Base-by-base conservation (phyloP, 92 coral and sea anemone species). In the Siderastrea radians region DNA sequence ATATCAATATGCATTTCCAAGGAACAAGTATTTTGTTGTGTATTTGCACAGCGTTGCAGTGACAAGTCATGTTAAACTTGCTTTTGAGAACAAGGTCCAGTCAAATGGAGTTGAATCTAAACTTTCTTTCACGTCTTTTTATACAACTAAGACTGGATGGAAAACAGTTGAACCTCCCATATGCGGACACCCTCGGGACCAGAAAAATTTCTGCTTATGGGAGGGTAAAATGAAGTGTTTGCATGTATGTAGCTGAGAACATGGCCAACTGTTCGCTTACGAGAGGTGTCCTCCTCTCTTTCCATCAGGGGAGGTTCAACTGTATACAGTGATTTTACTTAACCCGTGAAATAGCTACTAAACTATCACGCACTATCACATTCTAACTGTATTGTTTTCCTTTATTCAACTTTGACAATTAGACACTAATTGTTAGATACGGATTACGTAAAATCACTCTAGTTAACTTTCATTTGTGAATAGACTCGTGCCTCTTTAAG, bases 401-500 rank as follows among this genome's bases (percentile, higher is more conserved):
- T 26, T 26, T 26, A 46, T 10, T 8, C 75, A 71, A 14, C 54
- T 46, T 8, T 26, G 74, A 38, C 74, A 68, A 6, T 1, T 5
- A 5, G 43, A 47, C 48, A 68, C 48, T 38, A 38, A 7, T 26
- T 26, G 38, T 26, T 26, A 26, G 38, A 26, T 26, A 26, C 38
- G 38, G 38, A 26, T 26, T 26, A 26, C 38, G 38, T 38, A 38
- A 47, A 38, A 47, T 44, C 48, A 1, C 15, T 5, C 48, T 68
- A 8, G 10, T 13, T 38, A 68, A 47, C 50, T 68, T 51, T 72
- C 38, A 72, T 50, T 72, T 49, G 60, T 72, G 77, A 48, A 60
- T 55, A 51, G 14, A n/a, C 19, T 74, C 2, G 67, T 90, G 93
- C 78, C 90, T 78, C 65, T 62, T 77, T 65, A 84, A 80, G 87